Evolutionary conservation across 2,113 vertebrate species (phyloP).

Genomic region (Quiscalus mexicanus): DNA sequence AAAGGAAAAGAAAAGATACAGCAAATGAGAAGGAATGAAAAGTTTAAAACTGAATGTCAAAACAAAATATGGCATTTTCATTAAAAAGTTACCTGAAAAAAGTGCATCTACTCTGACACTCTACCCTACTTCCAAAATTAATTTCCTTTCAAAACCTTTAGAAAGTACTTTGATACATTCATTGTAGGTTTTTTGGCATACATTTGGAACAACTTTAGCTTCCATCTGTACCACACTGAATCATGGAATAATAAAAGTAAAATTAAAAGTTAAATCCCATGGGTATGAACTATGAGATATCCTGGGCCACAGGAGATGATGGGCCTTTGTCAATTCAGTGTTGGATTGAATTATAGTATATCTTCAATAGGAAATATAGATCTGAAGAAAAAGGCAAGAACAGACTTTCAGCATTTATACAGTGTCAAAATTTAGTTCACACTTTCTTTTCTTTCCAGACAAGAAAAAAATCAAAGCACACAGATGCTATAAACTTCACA

Average conservation of each 20-base stretch:
- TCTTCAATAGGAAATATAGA: not conserved
- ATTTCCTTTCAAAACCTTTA: not conserved
- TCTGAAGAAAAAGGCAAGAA: not conserved
- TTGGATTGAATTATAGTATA: not conserved
- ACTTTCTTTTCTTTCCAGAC: not conserved
- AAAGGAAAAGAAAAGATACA: not conserved
- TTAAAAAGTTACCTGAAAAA: not conserved
- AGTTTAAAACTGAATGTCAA: not conserved
- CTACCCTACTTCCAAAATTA: not conserved
- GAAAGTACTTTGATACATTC: not conserved
- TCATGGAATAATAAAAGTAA: not conserved
- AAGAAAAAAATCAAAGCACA: not conserved
- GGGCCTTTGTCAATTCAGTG: not conserved
- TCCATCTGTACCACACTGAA: not conserved
- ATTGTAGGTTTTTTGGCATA: not conserved
- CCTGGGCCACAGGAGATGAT: not conserved
- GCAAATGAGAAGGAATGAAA: not conserved
- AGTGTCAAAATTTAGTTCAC: not conserved
- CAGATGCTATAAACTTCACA: not conserved
- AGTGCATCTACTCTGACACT: fast-evolving
- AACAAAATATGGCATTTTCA: not conserved
- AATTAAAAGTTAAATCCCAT: not conserved
- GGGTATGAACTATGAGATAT: not conserved
- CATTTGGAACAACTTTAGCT: not conserved
- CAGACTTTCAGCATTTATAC: not conserved